These are phyloP conservation scores for Polyommatus icarus DNA, from an alignment of 2,888 invertebrate species.

Conservation along the genomic window DNA sequence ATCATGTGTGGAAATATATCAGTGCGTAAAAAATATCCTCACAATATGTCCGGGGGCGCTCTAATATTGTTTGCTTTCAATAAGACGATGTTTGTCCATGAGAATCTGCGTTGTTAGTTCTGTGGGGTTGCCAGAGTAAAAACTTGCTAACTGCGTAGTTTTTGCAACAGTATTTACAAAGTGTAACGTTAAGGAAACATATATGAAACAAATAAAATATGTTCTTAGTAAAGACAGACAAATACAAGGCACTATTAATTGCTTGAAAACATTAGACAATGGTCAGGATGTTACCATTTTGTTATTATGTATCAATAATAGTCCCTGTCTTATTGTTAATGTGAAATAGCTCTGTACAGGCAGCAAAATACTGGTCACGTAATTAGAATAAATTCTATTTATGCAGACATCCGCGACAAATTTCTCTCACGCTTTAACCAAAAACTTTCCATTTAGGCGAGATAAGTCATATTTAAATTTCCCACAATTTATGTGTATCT, in stretches of 20 bases:
- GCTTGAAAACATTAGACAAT: too few species aligned
- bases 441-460: slow-evolving; percentile 1
- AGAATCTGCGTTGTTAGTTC: slow-evolving; percentile 42
- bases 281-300: too few species aligned
- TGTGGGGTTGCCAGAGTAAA: background rate
- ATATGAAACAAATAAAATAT: too few species aligned
- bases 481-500: slow-evolving; percentile 6
- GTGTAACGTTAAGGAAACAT: background rate
- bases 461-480: slow-evolving; percentile 21
- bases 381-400: background rate
- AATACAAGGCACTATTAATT: too few species aligned
- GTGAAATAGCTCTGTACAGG: background rate
- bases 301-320: too few species aligned
- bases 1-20: background rate
- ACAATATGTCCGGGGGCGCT: slow-evolving; percentile 41
- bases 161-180: background rate
- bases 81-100: slow-evolving; percentile 59
- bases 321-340: background rate
- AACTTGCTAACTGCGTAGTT: background rate
- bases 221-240: too few species aligned
- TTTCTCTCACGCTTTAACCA: background rate
- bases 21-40: slow-evolving; percentile 34
- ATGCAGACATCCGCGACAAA: background rate
- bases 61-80: slow-evolving; percentile 75
- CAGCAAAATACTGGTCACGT: background rate